These are phyloP conservation scores for Rachycentron canadum DNA, from an alignment of 2,797 vertebrate species.

Conservation along the genomic window DNA sequence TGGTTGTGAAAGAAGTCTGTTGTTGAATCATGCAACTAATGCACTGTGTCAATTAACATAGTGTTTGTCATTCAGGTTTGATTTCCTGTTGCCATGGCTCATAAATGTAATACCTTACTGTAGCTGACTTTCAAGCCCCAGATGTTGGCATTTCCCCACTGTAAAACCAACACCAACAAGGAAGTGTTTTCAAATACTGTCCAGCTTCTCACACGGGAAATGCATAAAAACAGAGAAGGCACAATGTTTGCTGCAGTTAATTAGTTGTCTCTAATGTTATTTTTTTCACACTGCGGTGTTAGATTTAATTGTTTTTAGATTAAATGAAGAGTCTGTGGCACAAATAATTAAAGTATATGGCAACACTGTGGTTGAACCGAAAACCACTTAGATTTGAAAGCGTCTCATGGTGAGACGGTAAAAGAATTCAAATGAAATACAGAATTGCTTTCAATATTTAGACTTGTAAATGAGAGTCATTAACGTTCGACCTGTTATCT, in stretches of 20 bases:
- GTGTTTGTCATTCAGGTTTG: neutral
- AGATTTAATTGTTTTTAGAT: neutral
- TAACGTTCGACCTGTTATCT: no score
- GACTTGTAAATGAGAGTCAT: neutral
- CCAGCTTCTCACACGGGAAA: neutral
- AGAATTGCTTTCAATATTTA: neutral
- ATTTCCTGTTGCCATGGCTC: neutral
- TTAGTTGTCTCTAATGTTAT: neutral
- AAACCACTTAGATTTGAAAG: neutral
- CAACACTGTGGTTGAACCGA: neutral
- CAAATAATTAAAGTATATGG: neutral
- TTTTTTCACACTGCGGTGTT: neutral
- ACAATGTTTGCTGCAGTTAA: neutral
- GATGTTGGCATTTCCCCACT: constrained; percentile 22
- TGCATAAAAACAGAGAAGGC: neutral
- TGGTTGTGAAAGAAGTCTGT: neutral
- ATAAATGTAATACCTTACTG: constrained; percentile 19
- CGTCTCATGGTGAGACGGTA: neutral
- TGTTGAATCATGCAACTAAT: no score
- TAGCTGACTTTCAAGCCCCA: constrained; percentile 17
- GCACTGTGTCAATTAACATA: neutral
- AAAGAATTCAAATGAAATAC: constrained; percentile 4
- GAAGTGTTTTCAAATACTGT: constrained; percentile 17
- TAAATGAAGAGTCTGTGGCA: neutral
- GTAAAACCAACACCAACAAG: constrained; percentile 4